phyloP scores from a whole-genome alignment of 1,140 invertebrate genomes.

The Streblospio benedicti region DNA sequence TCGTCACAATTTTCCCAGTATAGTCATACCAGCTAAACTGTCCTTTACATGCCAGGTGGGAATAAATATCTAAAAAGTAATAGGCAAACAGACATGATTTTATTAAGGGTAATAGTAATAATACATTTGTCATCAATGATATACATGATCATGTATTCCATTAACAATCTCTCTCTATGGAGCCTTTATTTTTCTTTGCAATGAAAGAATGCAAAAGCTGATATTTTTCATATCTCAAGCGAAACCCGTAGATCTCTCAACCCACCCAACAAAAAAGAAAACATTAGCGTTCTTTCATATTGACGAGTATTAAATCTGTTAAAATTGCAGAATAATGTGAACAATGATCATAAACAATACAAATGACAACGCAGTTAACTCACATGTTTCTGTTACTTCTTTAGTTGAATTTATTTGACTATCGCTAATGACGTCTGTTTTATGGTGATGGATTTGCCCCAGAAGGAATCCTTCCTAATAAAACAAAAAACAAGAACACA shows the following conservation, averaged over 20 bases:
- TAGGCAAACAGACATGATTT: neutral
- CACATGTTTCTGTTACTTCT: slow-evolving; percentile 27
- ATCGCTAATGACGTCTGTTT: slow-evolving; percentile 31
- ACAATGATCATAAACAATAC: neutral
- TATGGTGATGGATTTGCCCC: slow-evolving; percentile 21
- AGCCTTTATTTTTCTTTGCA: too few species aligned
- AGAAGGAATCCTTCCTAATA: slow-evolving; percentile 30
- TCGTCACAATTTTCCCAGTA: neutral
- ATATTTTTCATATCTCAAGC: too few species aligned
- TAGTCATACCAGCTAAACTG: slow-evolving; percentile 6
- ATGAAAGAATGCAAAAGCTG: too few species aligned
- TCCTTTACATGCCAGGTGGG: slow-evolving; percentile 10
- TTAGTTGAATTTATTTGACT: slow-evolving; percentile 27
- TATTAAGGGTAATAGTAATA: neutral
- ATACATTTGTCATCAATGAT: too few species aligned
- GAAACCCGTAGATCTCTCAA: too few species aligned
- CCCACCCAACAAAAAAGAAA: too few species aligned
- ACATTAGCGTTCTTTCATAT: too few species aligned
- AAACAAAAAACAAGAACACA: too few species aligned
- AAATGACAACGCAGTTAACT: slow-evolving; percentile 2
- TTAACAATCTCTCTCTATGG: too few species aligned
- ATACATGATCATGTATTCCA: too few species aligned
- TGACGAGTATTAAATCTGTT: too few species aligned
- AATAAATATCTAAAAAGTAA: slow-evolving; percentile 13
- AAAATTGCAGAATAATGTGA: neutral